Evolutionary conservation across 1,140 invertebrate genomes (phyloP).

Genomic region (Geopemphigus sp.): DNA sequence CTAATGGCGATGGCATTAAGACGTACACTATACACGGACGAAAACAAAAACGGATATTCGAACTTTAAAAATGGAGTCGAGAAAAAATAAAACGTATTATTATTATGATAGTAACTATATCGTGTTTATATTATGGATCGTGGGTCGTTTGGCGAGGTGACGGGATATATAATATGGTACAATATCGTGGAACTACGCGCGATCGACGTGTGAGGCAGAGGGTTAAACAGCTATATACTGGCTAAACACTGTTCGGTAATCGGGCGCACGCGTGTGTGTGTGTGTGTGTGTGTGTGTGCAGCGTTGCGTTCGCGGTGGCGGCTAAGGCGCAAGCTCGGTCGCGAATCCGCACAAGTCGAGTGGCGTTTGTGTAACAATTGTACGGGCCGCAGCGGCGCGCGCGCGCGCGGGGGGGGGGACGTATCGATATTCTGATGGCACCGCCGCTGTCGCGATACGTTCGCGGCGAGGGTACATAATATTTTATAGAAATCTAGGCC

Average conservation of each 20-base stretch:
- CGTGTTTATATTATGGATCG: background rate
- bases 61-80: too few relatives aligned
- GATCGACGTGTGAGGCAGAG: background rate
- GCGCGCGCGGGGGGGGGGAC: too few relatives aligned
- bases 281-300: background rate
- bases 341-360: slow-evolving; percentile 30
- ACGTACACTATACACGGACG: background rate
- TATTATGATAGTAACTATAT: too few relatives aligned
- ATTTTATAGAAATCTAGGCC: too few relatives aligned
- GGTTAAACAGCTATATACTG: background rate
- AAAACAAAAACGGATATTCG: background rate
- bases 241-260: background rate
- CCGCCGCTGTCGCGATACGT: background rate
- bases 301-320: background rate
- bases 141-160: too few relatives aligned
- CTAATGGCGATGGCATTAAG: too few relatives aligned
- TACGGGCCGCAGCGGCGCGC: too few relatives aligned
- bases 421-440: slow-evolving; percentile 42
- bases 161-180: too few relatives aligned
- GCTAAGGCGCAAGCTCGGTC: slow-evolving; percentile 44
- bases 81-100: too few relatives aligned
- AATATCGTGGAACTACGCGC: background rate
- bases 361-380: slow-evolving; percentile 10
- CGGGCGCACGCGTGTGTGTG: background rate
- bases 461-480: background rate